phyloP scores from a whole-genome alignment of 2,888 invertebrate genomes.

The Bembecia ichneumoniformis region DNA sequence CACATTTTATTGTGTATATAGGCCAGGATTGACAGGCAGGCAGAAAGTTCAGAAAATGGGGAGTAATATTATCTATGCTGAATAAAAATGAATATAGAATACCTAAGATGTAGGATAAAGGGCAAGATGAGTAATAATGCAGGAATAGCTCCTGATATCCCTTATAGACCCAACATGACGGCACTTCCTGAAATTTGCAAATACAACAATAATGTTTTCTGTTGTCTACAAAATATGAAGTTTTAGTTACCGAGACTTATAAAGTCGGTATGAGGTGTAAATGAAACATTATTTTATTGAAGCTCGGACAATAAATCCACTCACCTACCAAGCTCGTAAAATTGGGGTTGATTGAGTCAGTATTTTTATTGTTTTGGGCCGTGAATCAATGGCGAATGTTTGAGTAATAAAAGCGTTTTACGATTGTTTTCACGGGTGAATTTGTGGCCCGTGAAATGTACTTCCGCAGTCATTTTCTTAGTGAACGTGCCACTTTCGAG shows the following conservation, averaged over 20 bases:
- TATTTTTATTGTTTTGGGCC: slow-evolving; percentile 68
- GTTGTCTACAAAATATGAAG: slow-evolving; percentile 19
- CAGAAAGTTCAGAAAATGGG: too few relatives aligned
- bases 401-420: slow-evolving; percentile 67
- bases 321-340: slow-evolving; percentile 64
- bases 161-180: too few relatives aligned
- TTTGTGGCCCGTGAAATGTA: slow-evolving; percentile 68
- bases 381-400: slow-evolving; percentile 71
- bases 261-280: slow-evolving; percentile 36
- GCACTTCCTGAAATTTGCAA: too few relatives aligned
- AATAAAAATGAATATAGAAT: too few relatives aligned
- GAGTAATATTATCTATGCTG: too few relatives aligned
- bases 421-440: slow-evolving; percentile 68
- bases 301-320: slow-evolving; percentile 55
- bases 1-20: too few relatives aligned
- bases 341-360: slow-evolving; percentile 69
- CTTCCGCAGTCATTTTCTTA: slow-evolving; percentile 36
- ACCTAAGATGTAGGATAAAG: too few relatives aligned
- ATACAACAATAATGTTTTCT: too few relatives aligned
- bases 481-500: background rate
- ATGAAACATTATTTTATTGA: slow-evolving; percentile 58
- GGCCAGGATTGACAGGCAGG: too few relatives aligned
- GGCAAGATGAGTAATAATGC: too few relatives aligned
- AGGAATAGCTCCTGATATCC: too few relatives aligned
- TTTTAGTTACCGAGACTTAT: slow-evolving; percentile 26